phyloP scores from a whole-genome alignment of 2,797 vertebrate species.

The Parambassis ranga region DNA sequence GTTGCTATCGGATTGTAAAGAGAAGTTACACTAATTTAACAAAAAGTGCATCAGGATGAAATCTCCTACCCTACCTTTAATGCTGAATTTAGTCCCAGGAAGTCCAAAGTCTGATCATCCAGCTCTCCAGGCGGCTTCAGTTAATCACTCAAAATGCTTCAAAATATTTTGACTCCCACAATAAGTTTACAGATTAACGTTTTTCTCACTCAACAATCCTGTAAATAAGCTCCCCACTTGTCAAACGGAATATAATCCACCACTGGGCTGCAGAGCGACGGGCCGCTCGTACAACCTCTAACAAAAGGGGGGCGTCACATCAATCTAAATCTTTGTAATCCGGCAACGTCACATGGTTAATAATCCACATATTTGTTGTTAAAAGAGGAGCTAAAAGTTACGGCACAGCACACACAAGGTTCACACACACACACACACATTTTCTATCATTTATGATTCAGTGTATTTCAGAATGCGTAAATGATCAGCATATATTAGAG shows the following conservation, averaged over 20 bases:
- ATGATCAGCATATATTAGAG: constrained; percentile 45
- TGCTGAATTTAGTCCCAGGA: constrained; percentile 23
- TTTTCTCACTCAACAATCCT: constrained; percentile 11
- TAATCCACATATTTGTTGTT: constrained; percentile 21
- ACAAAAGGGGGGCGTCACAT: constrained; percentile 39
- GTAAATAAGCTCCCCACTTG: constrained; percentile 37
- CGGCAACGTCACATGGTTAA: constrained; percentile 44
- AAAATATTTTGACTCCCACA: constrained; percentile 27
- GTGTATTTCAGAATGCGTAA: constrained; percentile 32
- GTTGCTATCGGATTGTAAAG: too few relatives aligned
- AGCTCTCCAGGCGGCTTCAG: constrained; percentile 20
- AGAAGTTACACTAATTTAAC: too few relatives aligned
- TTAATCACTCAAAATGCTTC: constrained; percentile 32
- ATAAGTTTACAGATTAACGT: too few relatives aligned
- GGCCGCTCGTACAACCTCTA: constrained; percentile 46
- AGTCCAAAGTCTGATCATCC: constrained; percentile 17
- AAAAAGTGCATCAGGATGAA: too few relatives aligned
- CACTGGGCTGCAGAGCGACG: background rate
- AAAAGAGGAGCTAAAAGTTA: constrained; percentile 21
- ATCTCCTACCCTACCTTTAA: too few relatives aligned
- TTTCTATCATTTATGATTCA: too few relatives aligned
- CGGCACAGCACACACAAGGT: constrained; percentile 22
- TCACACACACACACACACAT: constrained; percentile 3
- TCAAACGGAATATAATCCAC: constrained; percentile 25
- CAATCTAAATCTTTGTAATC: constrained; percentile 32